phyloP scores from a whole-genome alignment of 2,888 invertebrate genomes.

The Ashinkailepas kermadecensis region DNA sequence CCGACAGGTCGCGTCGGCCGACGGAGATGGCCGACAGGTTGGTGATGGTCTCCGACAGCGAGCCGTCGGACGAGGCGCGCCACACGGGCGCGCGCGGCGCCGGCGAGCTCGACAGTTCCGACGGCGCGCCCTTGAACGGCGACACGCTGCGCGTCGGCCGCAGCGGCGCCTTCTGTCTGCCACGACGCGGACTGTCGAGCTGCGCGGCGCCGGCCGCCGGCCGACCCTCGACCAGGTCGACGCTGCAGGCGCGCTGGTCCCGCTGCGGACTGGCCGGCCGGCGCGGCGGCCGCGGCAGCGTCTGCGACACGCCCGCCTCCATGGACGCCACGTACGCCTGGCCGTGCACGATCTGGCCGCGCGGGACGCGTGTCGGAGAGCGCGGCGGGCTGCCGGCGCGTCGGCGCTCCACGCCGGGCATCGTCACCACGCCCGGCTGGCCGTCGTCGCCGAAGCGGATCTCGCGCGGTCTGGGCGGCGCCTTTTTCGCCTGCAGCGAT shows the following conservation, averaged over 20 bases:
- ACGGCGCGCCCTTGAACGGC: neutral
- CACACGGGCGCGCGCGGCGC: constrained; percentile 8
- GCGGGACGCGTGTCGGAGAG: neutral
- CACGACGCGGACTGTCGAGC: neutral
- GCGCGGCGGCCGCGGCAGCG: neutral
- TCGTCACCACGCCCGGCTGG: neutral
- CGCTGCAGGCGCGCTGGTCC: neutral
- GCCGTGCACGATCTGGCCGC: neutral
- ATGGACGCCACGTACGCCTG: neutral
- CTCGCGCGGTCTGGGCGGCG: neutral
- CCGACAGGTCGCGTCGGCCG: neutral
- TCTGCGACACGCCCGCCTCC: neutral
- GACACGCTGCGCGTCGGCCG: neutral
- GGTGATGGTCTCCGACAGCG: neutral
- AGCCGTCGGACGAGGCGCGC: neutral
- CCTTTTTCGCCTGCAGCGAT: neutral
- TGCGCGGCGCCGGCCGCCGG: neutral
- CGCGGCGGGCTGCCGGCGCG: neutral
- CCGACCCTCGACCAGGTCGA: neutral
- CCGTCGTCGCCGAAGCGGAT: constrained; percentile 2
- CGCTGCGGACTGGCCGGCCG: neutral
- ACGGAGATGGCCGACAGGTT: neutral
- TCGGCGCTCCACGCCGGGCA: neutral
- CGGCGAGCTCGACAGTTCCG: constrained; percentile 1
- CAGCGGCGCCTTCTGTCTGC: neutral